Base-by-base conservation (phyloP, 2,113 vertebrate species). In the zebrafish (Danio rerio) region DNA sequence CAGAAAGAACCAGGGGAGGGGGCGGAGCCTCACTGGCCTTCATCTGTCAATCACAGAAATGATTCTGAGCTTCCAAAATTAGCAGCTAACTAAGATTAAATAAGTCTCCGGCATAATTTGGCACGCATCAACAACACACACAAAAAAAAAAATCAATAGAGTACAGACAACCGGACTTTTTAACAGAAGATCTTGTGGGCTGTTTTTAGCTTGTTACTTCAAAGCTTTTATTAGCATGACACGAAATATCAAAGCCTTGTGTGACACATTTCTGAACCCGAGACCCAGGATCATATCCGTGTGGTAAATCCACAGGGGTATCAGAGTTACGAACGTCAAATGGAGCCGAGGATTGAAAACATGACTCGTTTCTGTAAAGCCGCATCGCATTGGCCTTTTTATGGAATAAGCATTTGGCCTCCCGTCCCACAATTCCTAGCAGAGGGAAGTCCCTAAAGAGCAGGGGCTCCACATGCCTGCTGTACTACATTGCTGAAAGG, bases 11-110 rank as follows among this genome's bases (percentile, higher is more conserved):
- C 82, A 71, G 58, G 83, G 87, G 80, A 81, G 58, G 83, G 87
- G 80, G 81, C 13, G 8, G 79, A 86, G 82, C 84, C 84, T 74
- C 86, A 81, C 86, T 82, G 78, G 84, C 82, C 89, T 92, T 93
- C 92, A 93, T 81, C 73, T 79, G 88, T 86, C 83, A 82, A 84
- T 85, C 71, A 82, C 83, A 66, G 86, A 83, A 84, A 56, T 62
- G 15, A 78, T 74, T 81, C 77, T 89, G 59, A 63, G 8, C 49
- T 71, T 50, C 69, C 7, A 52, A 12, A 53, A 52, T 71, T 52
- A 71, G 49, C 49, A 71, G 8, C 49, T 31, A 8, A 31, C 12
- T 4, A 42, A 74, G 16, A 72, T 16, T 9, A 58, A 58, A 56
- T 7, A 0, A 5, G 18, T 42, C 2, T 74, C 8, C 31, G 9